A percentile compares a stretch with the other conserved stretches of the same genome.
These are phyloP conservation scores for Agelaius phoeniceus DNA, from an alignment of 2,113 vertebrate genomes.

Conservation along the genomic window DNA sequence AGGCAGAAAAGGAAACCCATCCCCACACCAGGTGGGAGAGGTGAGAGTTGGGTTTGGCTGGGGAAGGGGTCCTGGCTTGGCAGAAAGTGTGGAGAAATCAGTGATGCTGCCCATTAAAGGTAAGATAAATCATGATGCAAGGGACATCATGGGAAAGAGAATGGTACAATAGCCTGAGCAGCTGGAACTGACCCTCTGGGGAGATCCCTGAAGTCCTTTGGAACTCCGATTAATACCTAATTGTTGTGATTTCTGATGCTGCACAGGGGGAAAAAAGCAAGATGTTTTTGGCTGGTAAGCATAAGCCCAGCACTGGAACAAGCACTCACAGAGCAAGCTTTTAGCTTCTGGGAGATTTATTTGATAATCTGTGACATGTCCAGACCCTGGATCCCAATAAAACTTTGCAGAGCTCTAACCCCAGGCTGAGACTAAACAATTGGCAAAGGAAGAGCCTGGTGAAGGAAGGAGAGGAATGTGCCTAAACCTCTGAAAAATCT, in stretches of 20 bases:
- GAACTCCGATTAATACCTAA: neutral
- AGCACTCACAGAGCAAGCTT: constrained; percentile 17
- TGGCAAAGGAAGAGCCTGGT: constrained; percentile 19
- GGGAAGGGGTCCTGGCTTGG: neutral
- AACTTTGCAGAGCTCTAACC: constrained; percentile 14
- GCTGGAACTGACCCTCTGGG: neutral
- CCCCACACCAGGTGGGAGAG: neutral
- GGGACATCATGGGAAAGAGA: neutral
- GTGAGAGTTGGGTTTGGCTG: neutral
- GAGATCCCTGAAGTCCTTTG: neutral
- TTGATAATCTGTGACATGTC: constrained; percentile 48
- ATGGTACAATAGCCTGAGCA: neutral
- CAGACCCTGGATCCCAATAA: constrained; percentile 37
- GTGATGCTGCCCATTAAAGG: neutral
- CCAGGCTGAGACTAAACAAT: constrained; percentile 50
- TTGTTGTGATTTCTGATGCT: constrained; percentile 16
- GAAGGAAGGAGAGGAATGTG: constrained; percentile 58
- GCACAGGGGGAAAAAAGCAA: neutral
- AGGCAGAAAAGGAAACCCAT: neutral
- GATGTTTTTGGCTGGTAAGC: neutral
- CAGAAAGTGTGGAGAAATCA: neutral
- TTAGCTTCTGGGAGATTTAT: constrained; percentile 27
- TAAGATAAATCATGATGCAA: neutral
- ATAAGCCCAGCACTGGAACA: neutral
- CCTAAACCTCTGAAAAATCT: constrained; percentile 64